Conservation (phyloP, 2,113 vertebrate species). For the Xenus cinereus region DNA sequence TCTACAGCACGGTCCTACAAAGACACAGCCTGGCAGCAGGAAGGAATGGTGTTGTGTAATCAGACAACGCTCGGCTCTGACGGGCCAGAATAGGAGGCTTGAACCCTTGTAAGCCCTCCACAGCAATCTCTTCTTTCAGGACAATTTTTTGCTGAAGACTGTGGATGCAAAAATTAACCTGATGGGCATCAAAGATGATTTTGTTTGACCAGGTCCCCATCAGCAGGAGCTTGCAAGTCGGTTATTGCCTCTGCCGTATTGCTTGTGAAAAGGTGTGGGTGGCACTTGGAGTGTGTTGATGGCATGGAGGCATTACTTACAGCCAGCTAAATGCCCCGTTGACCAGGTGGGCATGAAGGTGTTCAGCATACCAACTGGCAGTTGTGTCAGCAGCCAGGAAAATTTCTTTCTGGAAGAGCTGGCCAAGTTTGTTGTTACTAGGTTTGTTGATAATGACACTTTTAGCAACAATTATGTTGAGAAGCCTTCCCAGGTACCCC, state of each 20-base stretch:
- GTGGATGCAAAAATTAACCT: background rate
- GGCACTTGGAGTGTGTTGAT: background rate
- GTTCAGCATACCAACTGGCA: no score
- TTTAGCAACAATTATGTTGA: background rate
- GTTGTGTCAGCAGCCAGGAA: background rate
- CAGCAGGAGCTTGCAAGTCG: background rate
- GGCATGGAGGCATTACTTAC: background rate
- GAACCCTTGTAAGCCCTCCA: background rate
- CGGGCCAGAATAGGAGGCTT: background rate
- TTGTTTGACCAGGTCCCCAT: background rate
- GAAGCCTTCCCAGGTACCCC: background rate
- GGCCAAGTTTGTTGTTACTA: background rate
- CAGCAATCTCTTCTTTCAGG: background rate
- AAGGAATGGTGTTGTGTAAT: background rate
- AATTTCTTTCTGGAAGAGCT: background rate
- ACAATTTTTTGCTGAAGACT: background rate
- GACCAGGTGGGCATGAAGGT: background rate
- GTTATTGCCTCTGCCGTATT: background rate
- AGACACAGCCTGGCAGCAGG: background rate
- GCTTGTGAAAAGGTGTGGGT: background rate
- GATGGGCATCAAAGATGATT: background rate
- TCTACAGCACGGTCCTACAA: background rate
- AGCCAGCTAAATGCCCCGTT: background rate
- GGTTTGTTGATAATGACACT: background rate
- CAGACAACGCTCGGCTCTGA: background rate